Base-by-base conservation (phyloP, 2,113 vertebrate genomes). In the Hydropotes inermis region DNA sequence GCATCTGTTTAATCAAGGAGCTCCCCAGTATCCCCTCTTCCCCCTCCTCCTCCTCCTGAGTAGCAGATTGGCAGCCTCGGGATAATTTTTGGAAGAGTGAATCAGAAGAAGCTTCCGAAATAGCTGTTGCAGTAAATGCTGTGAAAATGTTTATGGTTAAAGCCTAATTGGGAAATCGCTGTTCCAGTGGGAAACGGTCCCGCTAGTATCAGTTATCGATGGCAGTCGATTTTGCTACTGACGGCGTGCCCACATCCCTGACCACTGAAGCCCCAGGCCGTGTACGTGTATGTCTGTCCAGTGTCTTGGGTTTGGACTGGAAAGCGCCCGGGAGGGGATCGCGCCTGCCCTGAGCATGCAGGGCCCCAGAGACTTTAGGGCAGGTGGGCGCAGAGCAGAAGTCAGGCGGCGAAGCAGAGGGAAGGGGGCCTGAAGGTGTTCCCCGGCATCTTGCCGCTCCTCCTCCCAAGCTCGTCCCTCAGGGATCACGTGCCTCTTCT, bases 401-500 rank as follows among this genome's bases (percentile, higher is more conserved):
- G 25, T 23, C 25, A 50, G 57, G 45, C 76, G n/a, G 28, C 6
- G 36, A 28, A 21, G 15, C 3, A 9, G n/a, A 19, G 47, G 60
- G n/a, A 25, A 52, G n/a, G 39, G 28, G 36, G 55, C 55, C 55
- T 30, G 27, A 17, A 3, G 15, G n/a, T 43, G n/a, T 54, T 1
- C n/a, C 14, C 14, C 27, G 1, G 28, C 47, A 19, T 17, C 9
- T 15, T 7, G 1, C 33, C 5, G 6, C 39, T 12, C 17, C 27
- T 12, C 17, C 43, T 17, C 15, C 55, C 3, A 3, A 9, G 58
- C 43, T 5, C 39, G 8, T 50, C 43, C 50, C 2, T 45, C 11
- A 1, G 10, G 57, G 50, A 2, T 14, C 23, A 1, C 0, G 0
- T 0, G 10, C 81, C 7, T 4, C 14, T n/a, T 50, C 50, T 43